Evolutionary conservation across 2,888 invertebrate species (phyloP), one percentile per base, ranked within the genome.

Genomic region (Parnassius orleans): DNA sequence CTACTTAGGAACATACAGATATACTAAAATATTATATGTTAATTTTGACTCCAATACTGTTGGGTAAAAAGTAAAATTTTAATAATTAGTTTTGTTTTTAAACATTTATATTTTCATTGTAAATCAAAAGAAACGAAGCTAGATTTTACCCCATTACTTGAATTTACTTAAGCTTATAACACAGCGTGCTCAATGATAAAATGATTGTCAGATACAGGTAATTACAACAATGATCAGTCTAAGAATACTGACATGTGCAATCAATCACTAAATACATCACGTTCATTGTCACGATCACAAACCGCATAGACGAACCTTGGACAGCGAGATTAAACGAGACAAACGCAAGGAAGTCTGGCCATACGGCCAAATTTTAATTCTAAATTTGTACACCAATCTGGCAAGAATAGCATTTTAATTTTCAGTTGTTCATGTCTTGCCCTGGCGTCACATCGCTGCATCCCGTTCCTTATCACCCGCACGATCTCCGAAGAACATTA

Each of bases 351-450:
- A 70, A 71, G 76, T 80, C 86, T 84, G 83, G 87, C 80, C 74
- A 72, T 81, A 81, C 72, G 73, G 91, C 91, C 90, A 90, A 91
- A 83, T 82, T 72, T 78, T 11, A 76, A 83, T 77, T 88, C 92
- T 92, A 92, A 90, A 89, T 81, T 78, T 80, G 86, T 87, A 83
- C 76, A 81, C 87, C 80, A 87, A 85, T 86, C 92, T 92, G 92
- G 92, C 92, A 92, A 81, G 84, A 80, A 84, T 78, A 78, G 84
- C 84, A 84, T 81, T 91, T 91, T 88, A 87, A 90, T 73, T 90
- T 87, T 92, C 92, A 92, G 91, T 90, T 90, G 91, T 91, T 89
- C 88, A 87, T 87, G 82, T 87, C 83, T 88, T 83, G 90, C 83
- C 88, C 80, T 77, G 75, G 90, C 81, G 90, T 83, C 77, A 83